Percentiles rank a stretch among this genome's conserved stretches.
Evolutionary conservation across 2,888 invertebrate genomes (phyloP).

Genomic region (Pachymerium ferrugineum): DNA sequence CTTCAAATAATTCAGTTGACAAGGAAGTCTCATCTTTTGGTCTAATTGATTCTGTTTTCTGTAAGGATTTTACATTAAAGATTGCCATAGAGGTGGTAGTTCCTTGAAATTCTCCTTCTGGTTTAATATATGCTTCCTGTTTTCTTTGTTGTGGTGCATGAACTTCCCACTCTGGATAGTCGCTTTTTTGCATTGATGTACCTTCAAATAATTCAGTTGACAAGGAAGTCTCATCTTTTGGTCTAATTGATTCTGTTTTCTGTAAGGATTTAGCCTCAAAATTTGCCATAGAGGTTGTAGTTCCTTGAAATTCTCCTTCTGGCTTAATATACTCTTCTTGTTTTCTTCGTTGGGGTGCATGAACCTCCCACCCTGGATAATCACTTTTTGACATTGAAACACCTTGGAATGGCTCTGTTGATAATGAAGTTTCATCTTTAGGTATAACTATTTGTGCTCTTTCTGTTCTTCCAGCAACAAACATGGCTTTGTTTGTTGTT

Average conservation of each 20-base stretch:
- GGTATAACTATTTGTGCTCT: background rate
- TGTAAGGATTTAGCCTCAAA: background rate
- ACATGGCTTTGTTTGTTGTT: conserved; percentile 38
- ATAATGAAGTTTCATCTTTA: no score
- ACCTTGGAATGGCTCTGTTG: background rate
- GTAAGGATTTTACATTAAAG: background rate
- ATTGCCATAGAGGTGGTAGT: background rate
- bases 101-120: background rate
- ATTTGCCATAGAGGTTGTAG: background rate
- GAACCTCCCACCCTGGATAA: conserved; percentile 15
- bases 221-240: no score
- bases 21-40: no score
- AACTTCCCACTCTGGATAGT: conserved; percentile 6
- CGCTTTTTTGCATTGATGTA: background rate
- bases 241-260: background rate
- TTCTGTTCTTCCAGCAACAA: background rate
- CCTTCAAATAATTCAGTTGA: background rate
- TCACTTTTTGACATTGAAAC: conserved; percentile 2
- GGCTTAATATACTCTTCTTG: background rate
- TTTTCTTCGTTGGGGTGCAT: background rate
- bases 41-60: background rate
- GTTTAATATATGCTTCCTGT: background rate
- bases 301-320: background rate
- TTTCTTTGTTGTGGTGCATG: background rate
- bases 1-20: background rate